Percentiles rank a stretch among this genome's conserved stretches.
Evolutionary conservation across 2,888 invertebrate species (phyloP).

Genomic region (Amphimallon solstitiale): DNA sequence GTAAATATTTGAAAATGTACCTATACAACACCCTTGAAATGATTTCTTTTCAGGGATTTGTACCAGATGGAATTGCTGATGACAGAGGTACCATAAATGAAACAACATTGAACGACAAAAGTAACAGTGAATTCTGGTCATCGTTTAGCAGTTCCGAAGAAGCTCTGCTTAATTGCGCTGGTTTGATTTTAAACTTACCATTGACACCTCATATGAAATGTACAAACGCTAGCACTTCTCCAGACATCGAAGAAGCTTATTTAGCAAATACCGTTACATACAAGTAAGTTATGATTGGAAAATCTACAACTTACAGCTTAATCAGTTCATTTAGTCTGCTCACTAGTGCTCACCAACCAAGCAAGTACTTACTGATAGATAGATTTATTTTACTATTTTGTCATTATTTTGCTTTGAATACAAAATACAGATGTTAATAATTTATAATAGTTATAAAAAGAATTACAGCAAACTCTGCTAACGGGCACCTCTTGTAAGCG

Average conservation of each 20-base stretch:
- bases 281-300: conserved; percentile 64
- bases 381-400: too few relatives aligned
- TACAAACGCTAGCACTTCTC: conserved; percentile 56
- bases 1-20: too few relatives aligned
- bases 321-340: too few relatives aligned
- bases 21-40: too few relatives aligned
- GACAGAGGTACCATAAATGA: conserved; percentile 73
- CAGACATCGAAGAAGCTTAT: conserved; percentile 66
- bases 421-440: too few relatives aligned
- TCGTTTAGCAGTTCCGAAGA: conserved; percentile 85
- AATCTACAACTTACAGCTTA: too few relatives aligned
- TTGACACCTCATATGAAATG: conserved; percentile 73
- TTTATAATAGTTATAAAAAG: too few relatives aligned
- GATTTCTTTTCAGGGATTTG: conserved; percentile 61
- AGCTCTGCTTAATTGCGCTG: conserved; percentile 77
- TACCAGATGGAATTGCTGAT: conserved; percentile 72
- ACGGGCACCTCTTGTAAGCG: too few relatives aligned
- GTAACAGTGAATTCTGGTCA: conserved; percentile 83
- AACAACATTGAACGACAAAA: conserved; percentile 74
- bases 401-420: too few relatives aligned
- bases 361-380: too few relatives aligned
- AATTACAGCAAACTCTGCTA: too few relatives aligned
- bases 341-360: too few relatives aligned
- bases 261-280: conserved; percentile 74
- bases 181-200: conserved; percentile 77